Conservation (phyloP, 2,888 invertebrate genomes). For the Nycteola revayana region DNA sequence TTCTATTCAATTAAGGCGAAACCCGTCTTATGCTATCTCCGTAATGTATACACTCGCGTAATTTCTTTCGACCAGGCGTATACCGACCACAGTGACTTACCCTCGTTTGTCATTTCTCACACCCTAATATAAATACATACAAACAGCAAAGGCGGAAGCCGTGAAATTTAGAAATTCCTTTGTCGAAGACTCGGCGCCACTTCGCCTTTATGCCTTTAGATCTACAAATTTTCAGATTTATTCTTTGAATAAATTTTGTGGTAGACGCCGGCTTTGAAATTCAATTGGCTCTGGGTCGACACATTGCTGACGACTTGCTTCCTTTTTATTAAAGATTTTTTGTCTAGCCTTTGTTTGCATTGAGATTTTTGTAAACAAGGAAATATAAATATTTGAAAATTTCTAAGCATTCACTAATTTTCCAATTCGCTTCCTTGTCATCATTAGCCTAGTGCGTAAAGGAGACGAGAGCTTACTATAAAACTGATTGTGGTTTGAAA, state of each 20-base stretch:
- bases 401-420: too few relatives aligned
- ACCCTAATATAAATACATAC: conserved; percentile 76
- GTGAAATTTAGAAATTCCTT: conserved; percentile 82
- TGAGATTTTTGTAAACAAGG: conserved; percentile 33
- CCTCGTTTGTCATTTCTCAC: conserved; percentile 77
- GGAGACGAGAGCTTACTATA: too few relatives aligned
- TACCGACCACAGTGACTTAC: conserved; percentile 35
- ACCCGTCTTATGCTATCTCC: too few relatives aligned
- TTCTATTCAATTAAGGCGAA: too few relatives aligned
- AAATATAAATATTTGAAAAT: conserved; percentile 34
- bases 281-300: conserved; percentile 78
- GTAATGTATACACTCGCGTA: too few relatives aligned
- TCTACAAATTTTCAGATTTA: conserved; percentile 82
- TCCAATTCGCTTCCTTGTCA: too few relatives aligned
- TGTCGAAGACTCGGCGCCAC: conserved; percentile 76
- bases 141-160: conserved; percentile 77
- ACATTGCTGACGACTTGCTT: conserved; percentile 75
- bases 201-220: conserved; percentile 76
- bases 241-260: conserved; percentile 82
- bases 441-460: too few relatives aligned
- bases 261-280: conserved; percentile 80
- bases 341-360: conserved; percentile 42
- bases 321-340: conserved; percentile 60
- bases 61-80: conserved; percentile 3
- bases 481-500: too few relatives aligned